A percentile compares a stretch with the other conserved stretches of the same genome.
These are phyloP conservation scores for Sebastolobus alascanus DNA, from an alignment of 2,797 vertebrate genomes.

Conservation along the genomic window DNA sequence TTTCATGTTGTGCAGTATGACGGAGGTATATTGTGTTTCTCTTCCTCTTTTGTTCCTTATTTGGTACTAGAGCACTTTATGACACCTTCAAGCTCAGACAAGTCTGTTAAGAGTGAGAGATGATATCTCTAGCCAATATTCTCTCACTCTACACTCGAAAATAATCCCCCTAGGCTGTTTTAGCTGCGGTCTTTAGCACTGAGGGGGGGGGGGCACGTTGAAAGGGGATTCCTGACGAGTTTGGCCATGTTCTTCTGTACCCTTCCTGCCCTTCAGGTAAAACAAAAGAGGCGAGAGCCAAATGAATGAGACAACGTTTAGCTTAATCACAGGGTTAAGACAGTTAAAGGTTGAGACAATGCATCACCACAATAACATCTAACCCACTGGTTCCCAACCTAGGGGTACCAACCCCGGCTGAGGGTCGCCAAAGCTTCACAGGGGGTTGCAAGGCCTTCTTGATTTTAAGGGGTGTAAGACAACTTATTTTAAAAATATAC, in stretches of 20 bases:
- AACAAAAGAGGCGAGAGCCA: constrained; percentile 62
- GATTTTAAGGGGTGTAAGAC: too few relatives aligned
- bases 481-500: too few relatives aligned
- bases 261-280: constrained; percentile 55
- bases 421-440: too few relatives aligned
- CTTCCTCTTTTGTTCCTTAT: constrained; percentile 48
- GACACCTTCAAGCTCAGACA: constrained; percentile 77
- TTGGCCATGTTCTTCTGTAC: constrained; percentile 70
- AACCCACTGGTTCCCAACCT: too few relatives aligned
- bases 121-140: constrained; percentile 40
- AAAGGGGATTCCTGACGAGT: constrained; percentile 80
- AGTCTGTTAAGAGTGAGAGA: constrained; percentile 53
- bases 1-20: background rate
- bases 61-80: constrained; percentile 27
- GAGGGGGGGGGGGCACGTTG: constrained; percentile 26
- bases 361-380: constrained; percentile 21
- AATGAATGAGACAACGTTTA: constrained; percentile 50
- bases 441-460: too few relatives aligned
- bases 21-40: background rate
- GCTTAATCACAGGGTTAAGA: constrained; percentile 56
- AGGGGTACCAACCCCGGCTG: too few relatives aligned
- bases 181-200: constrained; percentile 39
- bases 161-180: constrained; percentile 40
- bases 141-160: constrained; percentile 28
- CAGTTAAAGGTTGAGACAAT: constrained; percentile 48